Base-by-base conservation (phyloP, 2,113 vertebrate species). In the Cyprinus carpio region DNA sequence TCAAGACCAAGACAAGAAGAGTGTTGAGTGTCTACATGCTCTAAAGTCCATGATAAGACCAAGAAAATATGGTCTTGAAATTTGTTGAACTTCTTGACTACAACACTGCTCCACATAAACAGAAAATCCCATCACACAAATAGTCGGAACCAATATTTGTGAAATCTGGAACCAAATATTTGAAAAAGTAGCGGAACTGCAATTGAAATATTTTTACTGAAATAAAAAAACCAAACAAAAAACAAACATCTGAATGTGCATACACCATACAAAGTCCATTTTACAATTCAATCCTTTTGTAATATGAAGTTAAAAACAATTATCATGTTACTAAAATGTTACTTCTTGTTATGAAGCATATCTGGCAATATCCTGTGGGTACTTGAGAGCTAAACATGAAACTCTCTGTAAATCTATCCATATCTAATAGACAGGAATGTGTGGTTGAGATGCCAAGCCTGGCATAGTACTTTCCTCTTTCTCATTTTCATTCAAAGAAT, bases 341-440 rank as follows among this genome's bases (percentile, higher is more conserved):
- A 43, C 40, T 31, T 23, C 64, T 40, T 82, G 72, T 43, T 69
- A 49, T 79, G 11, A 27, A 34, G 65, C 71, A 12, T 20, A 86
- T 84, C 58, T 23, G n/a, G 74, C 56, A 80, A 60, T 65, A 81
- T 84, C 64, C 74, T 40, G 58, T 58, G 31, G 58, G 85, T 81
- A 84, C 49, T 87, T 69, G 43, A 87, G 29, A 83, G 49, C 13
- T 78, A 62, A 83, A 69, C 76, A 84, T 77, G 62, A 58, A 25
- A 60, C 29, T 67, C 56, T 65, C 76, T 72, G 37, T 85, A 75
- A 84, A 78, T 81, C 58, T 51, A 56, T 62, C 83, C 84, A 60
- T 87, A 89, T 86, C 87, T 88, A 86, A 86, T 49, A 77, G 13
- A 84, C 15, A 84, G 65, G 83, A 89, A 88, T 88, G 85, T 76